These are phyloP conservation scores for Trachymyrmex cornetzi DNA, from an alignment of 1,140 invertebrate genomes.

Conservation along the genomic window DNA sequence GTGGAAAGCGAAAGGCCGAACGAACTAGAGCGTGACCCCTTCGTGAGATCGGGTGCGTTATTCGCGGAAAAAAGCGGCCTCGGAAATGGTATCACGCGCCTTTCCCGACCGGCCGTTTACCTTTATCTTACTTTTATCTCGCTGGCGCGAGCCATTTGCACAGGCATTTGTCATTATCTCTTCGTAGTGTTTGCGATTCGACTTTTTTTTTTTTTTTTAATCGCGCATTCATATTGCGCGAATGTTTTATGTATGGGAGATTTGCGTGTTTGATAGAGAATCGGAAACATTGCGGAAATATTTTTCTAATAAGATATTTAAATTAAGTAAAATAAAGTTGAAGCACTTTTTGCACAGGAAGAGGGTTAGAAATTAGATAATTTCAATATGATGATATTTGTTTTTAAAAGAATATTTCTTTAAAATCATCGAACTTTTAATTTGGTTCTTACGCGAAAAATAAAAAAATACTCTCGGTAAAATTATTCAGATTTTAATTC, in stretches of 20 bases:
- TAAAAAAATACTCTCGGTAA: background rate
- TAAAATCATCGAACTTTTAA: background rate
- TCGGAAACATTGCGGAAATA: background rate
- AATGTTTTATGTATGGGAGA: background rate
- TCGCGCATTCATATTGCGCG: background rate
- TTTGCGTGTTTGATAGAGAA: background rate
- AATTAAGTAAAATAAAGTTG: background rate
- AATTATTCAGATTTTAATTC: background rate
- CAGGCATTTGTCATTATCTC: constrained; percentile 20
- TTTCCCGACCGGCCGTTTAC: constrained; percentile 46
- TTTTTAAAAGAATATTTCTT: no score
- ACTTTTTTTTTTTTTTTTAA: background rate
- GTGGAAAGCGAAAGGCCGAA: constrained; percentile 66
- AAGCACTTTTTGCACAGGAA: no score
- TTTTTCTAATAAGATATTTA: background rate
- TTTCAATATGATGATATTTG: no score
- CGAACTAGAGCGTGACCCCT: constrained; percentile 55
- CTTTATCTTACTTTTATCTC: constrained; percentile 15
- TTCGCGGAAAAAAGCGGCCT: constrained; percentile 22
- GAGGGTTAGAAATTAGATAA: no score
- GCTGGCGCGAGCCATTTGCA: background rate
- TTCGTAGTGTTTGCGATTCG: background rate
- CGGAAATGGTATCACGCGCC: constrained; percentile 36
- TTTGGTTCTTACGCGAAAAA: background rate
- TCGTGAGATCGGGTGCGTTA: constrained; percentile 57